Base-by-base conservation (phyloP, 2,797 vertebrate genomes). In the Threskiornis aethiopicus region DNA sequence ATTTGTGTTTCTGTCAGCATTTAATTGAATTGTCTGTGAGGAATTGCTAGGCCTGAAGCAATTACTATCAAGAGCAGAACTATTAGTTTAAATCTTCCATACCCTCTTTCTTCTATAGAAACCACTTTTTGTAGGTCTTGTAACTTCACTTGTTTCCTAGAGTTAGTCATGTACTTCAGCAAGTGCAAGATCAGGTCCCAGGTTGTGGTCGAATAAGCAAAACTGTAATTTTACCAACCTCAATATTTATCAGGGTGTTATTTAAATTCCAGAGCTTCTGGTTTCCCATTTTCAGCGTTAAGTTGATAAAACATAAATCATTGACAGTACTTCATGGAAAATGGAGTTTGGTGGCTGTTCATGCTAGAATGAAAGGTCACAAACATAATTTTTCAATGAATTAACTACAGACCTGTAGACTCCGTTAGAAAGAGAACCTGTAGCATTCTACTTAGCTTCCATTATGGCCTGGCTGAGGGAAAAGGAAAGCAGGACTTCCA, bases 11-110 rank as follows among this genome's bases (percentile, higher is more conserved):
- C 94, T 96, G 89, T 96, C 95, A 96, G 46, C 91, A 79, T 90
- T 95, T 96, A 97, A 96, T 95, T 97, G 92, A 96, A 96, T 95
- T 89, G 93, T 90, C 87, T 95, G 84, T 94, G 87, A 95, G 80
- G 42, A 96, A 96, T 93, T 95, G 76, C 89, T 73, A 51, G 76
- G 70, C 42, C 54, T 94, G 62, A 10, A 93, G 82, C 94, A 93
- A 93, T 94, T 96, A 95, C 91, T 91, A 95, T 70, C 84, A 91
- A 84, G 70, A 96, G 42, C 20, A 89, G 93, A 94, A 62, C 90
- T 87, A 86, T 96, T 92, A 93, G 84, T 85, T 96, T 96, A 96
- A 96, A 95, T 96, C 97, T 95, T 92, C 85, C 61, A 41, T 71
- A 89, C 77, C 29, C 57, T 89, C 67, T 85, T 91, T 90, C 47